phyloP scores from a whole-genome alignment of 2,113 vertebrate species.

The Campylomormyrus tamandua region DNA sequence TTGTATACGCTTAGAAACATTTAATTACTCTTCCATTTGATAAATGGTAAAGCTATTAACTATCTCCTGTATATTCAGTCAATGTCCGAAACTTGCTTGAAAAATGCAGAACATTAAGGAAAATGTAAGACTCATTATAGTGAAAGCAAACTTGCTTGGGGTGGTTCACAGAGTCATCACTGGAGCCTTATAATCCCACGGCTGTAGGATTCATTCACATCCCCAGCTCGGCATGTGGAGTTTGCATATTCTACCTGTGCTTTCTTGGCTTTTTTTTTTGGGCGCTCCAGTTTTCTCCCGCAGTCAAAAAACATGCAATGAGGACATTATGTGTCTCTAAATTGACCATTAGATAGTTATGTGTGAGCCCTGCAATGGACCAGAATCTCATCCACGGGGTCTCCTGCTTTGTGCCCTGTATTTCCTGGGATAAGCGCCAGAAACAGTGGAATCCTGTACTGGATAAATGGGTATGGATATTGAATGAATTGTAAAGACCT shows the following conservation, averaged over 20 bases:
- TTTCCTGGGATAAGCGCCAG: background rate
- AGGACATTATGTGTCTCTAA: background rate
- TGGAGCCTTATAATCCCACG: background rate
- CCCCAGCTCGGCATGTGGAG: background rate
- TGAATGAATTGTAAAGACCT: background rate
- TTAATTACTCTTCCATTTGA: conserved; percentile 15
- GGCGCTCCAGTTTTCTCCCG: background rate
- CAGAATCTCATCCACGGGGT: background rate
- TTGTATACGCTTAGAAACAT: conserved; percentile 1
- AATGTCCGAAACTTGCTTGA: background rate
- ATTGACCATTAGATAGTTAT: background rate
- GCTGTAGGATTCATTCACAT: background rate
- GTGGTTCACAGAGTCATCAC: background rate
- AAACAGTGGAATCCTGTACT: background rate
- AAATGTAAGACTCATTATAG: background rate
- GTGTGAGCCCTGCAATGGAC: background rate
- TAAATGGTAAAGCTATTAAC: conserved; percentile 11
- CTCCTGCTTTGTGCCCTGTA: background rate
- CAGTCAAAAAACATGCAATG: background rate
- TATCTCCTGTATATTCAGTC: background rate
- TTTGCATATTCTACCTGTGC: background rate
- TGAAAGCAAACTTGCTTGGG: background rate
- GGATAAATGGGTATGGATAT: background rate
- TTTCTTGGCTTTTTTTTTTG: background rate
- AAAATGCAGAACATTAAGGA: background rate